Evolutionary conservation across 2,113 vertebrate genomes (phyloP), one percentile per base, ranked within the genome.

Genomic region (Phocoena phocoena): DNA sequence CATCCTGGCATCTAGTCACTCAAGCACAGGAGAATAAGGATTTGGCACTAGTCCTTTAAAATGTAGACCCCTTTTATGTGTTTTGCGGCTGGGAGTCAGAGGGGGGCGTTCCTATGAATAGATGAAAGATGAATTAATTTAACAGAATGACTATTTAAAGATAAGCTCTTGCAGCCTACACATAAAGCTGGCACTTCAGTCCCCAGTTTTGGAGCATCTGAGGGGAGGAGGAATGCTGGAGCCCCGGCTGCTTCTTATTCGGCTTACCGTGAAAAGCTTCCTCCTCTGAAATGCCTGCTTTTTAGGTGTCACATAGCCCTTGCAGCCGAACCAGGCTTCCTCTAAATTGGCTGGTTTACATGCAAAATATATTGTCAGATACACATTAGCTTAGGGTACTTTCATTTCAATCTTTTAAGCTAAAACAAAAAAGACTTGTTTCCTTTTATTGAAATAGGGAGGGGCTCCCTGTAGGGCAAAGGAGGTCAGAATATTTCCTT

Each of bases 321-420:
- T 60, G 28, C n/a, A 81, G 65, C 95, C 76, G 53, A 97, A 74
- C 14, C 0, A 74, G 47, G 1, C 74, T 55, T 84, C 87, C 79
- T 92, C 74, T 71, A 60, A 88, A 86, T 93, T 96, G 82, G 65
- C 93, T 92, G 50, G 87, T 93, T 85, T 62, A 96, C 76, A 77
- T 81, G 38, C 67, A 95, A 93, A 93, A 92, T 97, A 95, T 92
- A 96, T 97, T 44, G 93, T 94, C 85, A 84, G 23, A 86, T 91
- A 71, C 55, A 55, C 62, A 53, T 87, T 70, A 87, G 28, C 36
- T 88, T 53, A 63, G 41, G 90, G 26, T 90, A 71, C n/a, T 38
- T 93, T 95, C 76, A 74, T 95, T 93, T 87, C 86, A 47, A 55
- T 76, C 44, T 80, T 90, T 88, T 60, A 95, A 79, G 25, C 36